Evolutionary conservation across 2,113 vertebrate genomes (phyloP).

Genomic region (Crotophaga sulcirostris): DNA sequence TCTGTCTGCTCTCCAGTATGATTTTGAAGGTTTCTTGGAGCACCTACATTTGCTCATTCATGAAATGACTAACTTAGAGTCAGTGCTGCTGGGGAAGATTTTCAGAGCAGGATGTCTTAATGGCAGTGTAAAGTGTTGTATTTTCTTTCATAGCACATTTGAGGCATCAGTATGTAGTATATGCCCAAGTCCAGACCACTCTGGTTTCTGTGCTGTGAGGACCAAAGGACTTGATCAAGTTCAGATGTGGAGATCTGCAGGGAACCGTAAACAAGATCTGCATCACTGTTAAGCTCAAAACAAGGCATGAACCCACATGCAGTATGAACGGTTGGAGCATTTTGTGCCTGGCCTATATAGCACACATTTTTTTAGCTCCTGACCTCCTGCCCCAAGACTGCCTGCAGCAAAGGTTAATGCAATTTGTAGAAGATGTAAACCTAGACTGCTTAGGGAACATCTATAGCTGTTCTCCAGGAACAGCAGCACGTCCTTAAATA

Average conservation of each 20-base stretch:
- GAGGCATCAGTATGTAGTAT: background rate
- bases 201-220: background rate
- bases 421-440: background rate
- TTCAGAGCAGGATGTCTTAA: background rate
- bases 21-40: background rate
- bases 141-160: background rate
- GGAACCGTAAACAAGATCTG: background rate
- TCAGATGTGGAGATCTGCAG: background rate
- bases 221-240: background rate
- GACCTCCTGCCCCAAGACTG: background rate
- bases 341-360: background rate
- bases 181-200: background rate
- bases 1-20: background rate
- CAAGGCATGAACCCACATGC: background rate
- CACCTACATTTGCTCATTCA: background rate
- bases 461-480: background rate
- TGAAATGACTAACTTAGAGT: background rate
- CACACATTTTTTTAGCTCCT: background rate
- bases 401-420: background rate
- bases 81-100: background rate
- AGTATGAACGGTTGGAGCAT: background rate
- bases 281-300: background rate
- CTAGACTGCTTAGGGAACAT: background rate
- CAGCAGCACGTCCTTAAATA: background rate
- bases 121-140: accelerated